Conservation (phyloP, 2,888 invertebrate species). For the Branchellion lobata region DNA sequence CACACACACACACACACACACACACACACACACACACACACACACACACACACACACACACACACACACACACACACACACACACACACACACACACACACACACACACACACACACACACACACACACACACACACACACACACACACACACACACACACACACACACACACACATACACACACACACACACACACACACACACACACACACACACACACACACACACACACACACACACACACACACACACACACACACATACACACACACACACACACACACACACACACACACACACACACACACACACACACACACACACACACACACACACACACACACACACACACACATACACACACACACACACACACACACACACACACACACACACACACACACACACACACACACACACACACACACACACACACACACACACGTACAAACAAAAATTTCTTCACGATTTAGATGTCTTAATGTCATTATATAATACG, state of each 20-base stretch:
- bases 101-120: conserved; percentile 18
- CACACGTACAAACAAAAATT: too few species aligned
- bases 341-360: conserved; percentile 10
- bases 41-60: too few species aligned
- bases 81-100: conserved; percentile 8
- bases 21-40: neutral
- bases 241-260: conserved; percentile 7
- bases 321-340: conserved; percentile 7
- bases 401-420: conserved; percentile 21
- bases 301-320: conserved; percentile 11
- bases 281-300: conserved; percentile 18
- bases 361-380: too few species aligned
- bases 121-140: neutral
- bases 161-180: neutral
- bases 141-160: too few species aligned
- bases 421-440: conserved; percentile 3
- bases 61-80: conserved; percentile 11
- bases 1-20: conserved; percentile 12
- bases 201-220: conserved; percentile 18
- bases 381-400: conserved; percentile 1
- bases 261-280: too few species aligned
- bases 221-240: neutral
- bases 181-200: conserved; percentile 11
- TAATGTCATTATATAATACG: too few species aligned
- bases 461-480: too few species aligned